Conservation (phyloP, 2,797 vertebrate species). For the Catharus ustulatus region DNA sequence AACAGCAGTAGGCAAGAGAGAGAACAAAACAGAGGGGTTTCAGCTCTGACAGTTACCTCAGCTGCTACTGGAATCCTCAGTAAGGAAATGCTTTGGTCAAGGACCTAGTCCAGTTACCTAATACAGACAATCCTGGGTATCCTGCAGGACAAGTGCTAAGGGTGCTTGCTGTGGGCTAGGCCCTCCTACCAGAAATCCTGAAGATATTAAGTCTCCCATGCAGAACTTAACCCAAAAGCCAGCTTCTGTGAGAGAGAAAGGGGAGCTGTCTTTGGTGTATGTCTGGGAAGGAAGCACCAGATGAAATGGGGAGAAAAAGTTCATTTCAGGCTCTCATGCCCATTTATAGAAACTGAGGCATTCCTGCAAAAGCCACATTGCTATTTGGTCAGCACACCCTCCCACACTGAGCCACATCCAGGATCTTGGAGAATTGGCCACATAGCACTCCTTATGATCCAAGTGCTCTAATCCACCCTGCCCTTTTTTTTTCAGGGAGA, state of each 20-base stretch:
- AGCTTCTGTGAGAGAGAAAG: background rate
- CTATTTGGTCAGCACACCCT: background rate
- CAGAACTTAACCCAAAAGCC: background rate
- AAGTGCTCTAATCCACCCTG: background rate
- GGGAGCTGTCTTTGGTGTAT: background rate
- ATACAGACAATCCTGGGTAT: background rate
- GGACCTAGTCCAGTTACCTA: background rate
- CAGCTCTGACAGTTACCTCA: background rate
- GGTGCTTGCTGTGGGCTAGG: background rate
- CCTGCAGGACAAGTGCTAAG: background rate
- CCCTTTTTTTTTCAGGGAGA: background rate
- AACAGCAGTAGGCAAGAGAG: background rate
- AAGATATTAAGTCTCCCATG: background rate
- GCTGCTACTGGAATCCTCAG: background rate
- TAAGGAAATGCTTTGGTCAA: background rate
- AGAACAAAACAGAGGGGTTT: background rate
- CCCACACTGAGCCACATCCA: background rate
- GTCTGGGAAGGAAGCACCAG: background rate
- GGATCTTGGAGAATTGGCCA: background rate
- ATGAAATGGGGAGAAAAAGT: background rate
- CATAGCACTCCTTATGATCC: background rate
- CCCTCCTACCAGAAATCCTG: background rate
- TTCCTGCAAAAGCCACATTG: constrained; percentile 20
- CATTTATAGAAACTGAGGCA: background rate
- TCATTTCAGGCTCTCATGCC: constrained; percentile 3